Evolutionary conservation across 2,888 invertebrate genomes (phyloP), one percentile per base, ranked within the genome.

Genomic region (Troides helena): DNA sequence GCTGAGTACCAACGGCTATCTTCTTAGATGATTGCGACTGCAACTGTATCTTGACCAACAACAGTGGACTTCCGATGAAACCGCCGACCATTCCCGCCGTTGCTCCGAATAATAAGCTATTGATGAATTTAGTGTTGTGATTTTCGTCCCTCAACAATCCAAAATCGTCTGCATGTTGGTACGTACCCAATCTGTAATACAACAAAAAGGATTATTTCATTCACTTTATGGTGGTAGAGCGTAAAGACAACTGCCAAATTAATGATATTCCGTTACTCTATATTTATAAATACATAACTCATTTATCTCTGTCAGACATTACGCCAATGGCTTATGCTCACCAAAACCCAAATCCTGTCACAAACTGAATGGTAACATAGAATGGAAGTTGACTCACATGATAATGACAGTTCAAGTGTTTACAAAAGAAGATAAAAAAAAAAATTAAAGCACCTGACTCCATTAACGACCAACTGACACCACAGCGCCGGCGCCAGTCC

Each of bases 401-500:
- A 1, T 2, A 50, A 50, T 17, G 17, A n/a, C 53, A 7, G 8
- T 5, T 53, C 18, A 8, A 18, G 5, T 53, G n/a, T n/a, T 18
- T 53, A 53, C n/a, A n/a, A n/a, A 53, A 53, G 8, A 53, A n/a
- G 18, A 3, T 7, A n/a, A 53, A n/a, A 21, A 23, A 21, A 23
- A 56, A 18, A 56, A 21, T 23, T 18, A 60, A 12, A 6, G 36
- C 23, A 58, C 57, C 57, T 58, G 21, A 25, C 57, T 58, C 57
- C 57, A n/a, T 58, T 58, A 23, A 58, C 93, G 73, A 95, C 91
- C 74, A 94, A 85, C 78, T 98, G 98, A 80, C 98, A 98, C 90
- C 95, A 96, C 25, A 98, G 85, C 0, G 97, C 98, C 0, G 98
- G 97, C 1, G 95, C 95, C 5, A 98, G 89, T 1, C 98, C 98